These are phyloP conservation scores for Scleropages formosus DNA, from an alignment of 2,797 vertebrate genomes.

Conservation along the genomic window DNA sequence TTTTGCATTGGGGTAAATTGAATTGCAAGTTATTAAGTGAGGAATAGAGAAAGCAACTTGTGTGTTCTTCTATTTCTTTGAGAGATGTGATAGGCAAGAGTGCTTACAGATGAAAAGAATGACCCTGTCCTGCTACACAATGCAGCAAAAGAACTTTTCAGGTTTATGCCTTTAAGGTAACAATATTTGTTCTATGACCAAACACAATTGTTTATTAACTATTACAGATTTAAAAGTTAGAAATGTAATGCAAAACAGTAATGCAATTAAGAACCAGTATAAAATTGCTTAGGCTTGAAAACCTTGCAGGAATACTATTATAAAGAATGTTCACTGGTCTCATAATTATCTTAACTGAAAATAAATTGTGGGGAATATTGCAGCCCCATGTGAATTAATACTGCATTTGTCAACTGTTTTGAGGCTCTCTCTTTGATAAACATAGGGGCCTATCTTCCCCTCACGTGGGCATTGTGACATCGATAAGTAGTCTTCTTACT, in stretches of 20 bases:
- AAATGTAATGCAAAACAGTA: background rate
- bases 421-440: constrained; percentile 1
- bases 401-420: constrained; percentile 2
- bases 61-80: constrained; percentile 2
- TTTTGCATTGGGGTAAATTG: constrained; percentile 2
- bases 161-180: constrained; percentile 3
- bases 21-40: constrained; percentile 16
- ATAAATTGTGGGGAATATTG: background rate
- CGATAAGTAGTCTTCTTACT: background rate
- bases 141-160: background rate
- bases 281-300: background rate
- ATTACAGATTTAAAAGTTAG: background rate
- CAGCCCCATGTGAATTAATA: background rate
- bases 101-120: constrained; percentile 1
- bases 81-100: background rate
- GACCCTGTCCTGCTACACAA: background rate
- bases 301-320: background rate
- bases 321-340: background rate
- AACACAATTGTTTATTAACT: background rate
- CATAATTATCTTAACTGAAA: background rate
- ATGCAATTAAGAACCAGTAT: background rate
- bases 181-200: constrained; percentile 6
- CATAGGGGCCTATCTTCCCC: background rate
- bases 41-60: constrained; percentile 1
- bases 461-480: background rate